Conservation (phyloP, 2,888 invertebrate species). For the Vanessa cardui region DNA sequence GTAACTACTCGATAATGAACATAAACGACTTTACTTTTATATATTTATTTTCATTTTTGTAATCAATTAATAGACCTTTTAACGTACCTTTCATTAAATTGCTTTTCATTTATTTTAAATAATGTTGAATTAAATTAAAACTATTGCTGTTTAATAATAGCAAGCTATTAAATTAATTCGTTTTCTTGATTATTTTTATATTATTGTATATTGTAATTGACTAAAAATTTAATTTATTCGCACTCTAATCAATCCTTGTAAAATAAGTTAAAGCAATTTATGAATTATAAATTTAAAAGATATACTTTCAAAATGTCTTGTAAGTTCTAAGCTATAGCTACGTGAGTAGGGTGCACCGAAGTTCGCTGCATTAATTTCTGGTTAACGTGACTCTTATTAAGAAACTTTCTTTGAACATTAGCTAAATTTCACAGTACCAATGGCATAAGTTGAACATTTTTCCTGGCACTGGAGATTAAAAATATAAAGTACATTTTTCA, state of each 20-base stretch:
- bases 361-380: slow-evolving; percentile 33
- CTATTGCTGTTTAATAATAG: too few species aligned
- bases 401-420: slow-evolving; percentile 32
- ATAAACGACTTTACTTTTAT: too few species aligned
- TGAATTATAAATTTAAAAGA: slow-evolving; percentile 19
- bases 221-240: neutral
- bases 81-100: too few species aligned
- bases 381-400: slow-evolving; percentile 37
- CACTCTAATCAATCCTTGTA: neutral
- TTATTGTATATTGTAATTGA: too few species aligned
- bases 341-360: slow-evolving; percentile 23
- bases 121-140: too few species aligned
- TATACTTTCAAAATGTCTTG: slow-evolving; percentile 20
- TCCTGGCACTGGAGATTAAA: neutral
- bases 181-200: neutral
- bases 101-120: too few species aligned
- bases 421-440: slow-evolving; percentile 2
- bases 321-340: slow-evolving; percentile 27
- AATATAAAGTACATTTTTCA: neutral
- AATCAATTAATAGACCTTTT: too few species aligned
- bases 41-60: too few species aligned
- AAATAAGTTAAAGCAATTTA: neutral
- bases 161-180: neutral
- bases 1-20: too few species aligned
- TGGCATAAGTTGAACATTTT: slow-evolving; percentile 1